phyloP scores from a whole-genome alignment of 2,888 invertebrate genomes.

The Calliphora vomitoria region DNA sequence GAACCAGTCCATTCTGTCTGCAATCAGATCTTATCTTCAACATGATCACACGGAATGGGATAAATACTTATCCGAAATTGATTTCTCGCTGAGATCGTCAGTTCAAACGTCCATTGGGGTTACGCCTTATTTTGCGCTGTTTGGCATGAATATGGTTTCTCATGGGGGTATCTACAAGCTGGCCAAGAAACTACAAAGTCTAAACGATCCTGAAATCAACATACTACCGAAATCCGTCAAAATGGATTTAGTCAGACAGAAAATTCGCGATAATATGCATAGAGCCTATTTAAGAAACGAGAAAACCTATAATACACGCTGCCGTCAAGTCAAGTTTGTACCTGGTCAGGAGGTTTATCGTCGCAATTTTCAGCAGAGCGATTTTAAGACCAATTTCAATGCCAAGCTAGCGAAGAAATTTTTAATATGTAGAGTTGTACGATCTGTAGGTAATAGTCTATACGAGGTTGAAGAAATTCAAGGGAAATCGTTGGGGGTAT shows the following conservation, averaged over 20 bases:
- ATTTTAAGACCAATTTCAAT: too few species aligned
- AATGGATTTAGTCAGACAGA: neutral
- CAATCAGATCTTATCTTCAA: slow-evolving; percentile 72
- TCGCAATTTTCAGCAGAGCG: too few species aligned
- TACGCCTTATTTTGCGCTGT: slow-evolving; percentile 58
- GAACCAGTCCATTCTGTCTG: slow-evolving; percentile 78
- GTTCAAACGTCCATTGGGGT: slow-evolving; percentile 60
- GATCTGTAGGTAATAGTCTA: neutral
- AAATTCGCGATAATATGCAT: neutral
- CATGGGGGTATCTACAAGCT: slow-evolving; percentile 43
- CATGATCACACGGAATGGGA: slow-evolving; percentile 69
- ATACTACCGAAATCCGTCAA: neutral
- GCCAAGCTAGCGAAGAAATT: neutral
- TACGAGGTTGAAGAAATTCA: neutral
- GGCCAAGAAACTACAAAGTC: neutral
- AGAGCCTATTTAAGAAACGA: neutral
- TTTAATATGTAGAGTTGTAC: neutral
- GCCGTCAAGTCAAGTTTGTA: neutral
- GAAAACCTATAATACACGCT: neutral
- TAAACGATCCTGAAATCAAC: neutral
- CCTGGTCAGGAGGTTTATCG: neutral
- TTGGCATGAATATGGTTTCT: slow-evolving; percentile 56
- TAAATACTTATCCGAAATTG: slow-evolving; percentile 56
- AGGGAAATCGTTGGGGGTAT: neutral
- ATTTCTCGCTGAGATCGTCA: slow-evolving; percentile 50